Percentiles rank a stretch among this genome's conserved stretches.
Evolutionary conservation across 2,113 vertebrate species (phyloP).

Genomic region (Lasiurus borealis): DNA sequence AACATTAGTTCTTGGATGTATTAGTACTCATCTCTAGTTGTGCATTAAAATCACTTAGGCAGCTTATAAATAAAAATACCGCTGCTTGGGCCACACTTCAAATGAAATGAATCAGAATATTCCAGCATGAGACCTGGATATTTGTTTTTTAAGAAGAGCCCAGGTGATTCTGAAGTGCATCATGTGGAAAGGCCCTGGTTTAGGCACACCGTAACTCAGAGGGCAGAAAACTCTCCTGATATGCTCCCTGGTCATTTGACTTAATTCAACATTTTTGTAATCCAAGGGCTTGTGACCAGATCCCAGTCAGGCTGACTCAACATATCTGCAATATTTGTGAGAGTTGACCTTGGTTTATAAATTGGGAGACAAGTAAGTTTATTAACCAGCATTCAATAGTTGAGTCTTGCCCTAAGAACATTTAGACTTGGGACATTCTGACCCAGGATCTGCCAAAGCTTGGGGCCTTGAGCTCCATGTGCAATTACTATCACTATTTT

Average conservation of each 20-base stretch:
- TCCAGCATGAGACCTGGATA: background rate
- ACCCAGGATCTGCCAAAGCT: background rate
- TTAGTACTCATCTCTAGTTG: background rate
- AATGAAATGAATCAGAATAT: background rate
- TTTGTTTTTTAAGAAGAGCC: background rate
- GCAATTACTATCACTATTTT: background rate
- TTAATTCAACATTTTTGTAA: background rate
- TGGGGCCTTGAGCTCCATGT: background rate
- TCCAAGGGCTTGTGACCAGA: background rate
- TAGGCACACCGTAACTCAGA: background rate
- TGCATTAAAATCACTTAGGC: background rate
- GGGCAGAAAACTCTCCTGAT: background rate
- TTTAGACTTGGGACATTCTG: background rate
- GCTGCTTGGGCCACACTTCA: background rate
- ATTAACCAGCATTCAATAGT: background rate
- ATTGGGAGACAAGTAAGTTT: background rate
- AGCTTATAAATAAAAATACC: constrained; percentile 19
- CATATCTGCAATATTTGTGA: background rate
- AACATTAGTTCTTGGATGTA: background rate
- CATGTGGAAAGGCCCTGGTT: background rate
- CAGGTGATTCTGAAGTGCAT: background rate
- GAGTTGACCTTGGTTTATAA: background rate
- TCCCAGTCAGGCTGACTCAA: background rate
- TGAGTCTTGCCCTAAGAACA: constrained; percentile 4
- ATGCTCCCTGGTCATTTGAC: background rate